These are phyloP conservation scores for Rhodophaea formosa DNA, from an alignment of 2,888 invertebrate species.

Conservation along the genomic window DNA sequence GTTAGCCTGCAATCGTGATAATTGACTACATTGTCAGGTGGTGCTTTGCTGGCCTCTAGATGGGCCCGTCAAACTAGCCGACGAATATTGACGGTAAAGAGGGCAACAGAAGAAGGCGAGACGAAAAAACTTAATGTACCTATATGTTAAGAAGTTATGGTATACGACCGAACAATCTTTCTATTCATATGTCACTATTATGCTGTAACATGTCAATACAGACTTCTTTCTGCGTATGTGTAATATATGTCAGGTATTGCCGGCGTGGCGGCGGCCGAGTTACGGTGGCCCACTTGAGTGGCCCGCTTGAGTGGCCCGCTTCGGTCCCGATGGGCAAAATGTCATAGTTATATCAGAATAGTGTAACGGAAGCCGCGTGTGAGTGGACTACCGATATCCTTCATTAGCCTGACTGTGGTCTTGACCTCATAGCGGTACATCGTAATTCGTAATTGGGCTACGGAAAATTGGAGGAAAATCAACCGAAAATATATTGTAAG, in stretches of 20 bases:
- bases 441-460: slow-evolving; percentile 30
- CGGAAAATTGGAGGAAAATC: slow-evolving; percentile 4
- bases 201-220: background rate
- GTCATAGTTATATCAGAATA: slow-evolving; percentile 75
- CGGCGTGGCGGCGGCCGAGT: background rate
- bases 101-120: too few relatives aligned
- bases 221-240: background rate
- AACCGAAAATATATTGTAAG: background rate
- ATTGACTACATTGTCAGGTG: too few relatives aligned
- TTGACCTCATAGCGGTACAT: slow-evolving; percentile 52
- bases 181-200: too few relatives aligned
- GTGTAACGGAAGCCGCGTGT: slow-evolving; percentile 73
- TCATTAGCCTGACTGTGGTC: slow-evolving; percentile 38
- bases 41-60: too few relatives aligned
- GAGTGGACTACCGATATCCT: slow-evolving; percentile 50
- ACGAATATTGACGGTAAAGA: too few relatives aligned
- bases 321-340: slow-evolving; percentile 72
- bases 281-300: slow-evolving; percentile 39
- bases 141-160: too few relatives aligned
- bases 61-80: too few relatives aligned
- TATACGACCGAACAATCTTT: too few relatives aligned
- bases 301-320: slow-evolving; percentile 51
- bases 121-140: too few relatives aligned
- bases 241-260: slow-evolving; percentile 13
- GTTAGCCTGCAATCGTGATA: too few relatives aligned